Evolutionary conservation across 2,888 invertebrate genomes (phyloP).

Genomic region (Megastigmus dorsalis): DNA sequence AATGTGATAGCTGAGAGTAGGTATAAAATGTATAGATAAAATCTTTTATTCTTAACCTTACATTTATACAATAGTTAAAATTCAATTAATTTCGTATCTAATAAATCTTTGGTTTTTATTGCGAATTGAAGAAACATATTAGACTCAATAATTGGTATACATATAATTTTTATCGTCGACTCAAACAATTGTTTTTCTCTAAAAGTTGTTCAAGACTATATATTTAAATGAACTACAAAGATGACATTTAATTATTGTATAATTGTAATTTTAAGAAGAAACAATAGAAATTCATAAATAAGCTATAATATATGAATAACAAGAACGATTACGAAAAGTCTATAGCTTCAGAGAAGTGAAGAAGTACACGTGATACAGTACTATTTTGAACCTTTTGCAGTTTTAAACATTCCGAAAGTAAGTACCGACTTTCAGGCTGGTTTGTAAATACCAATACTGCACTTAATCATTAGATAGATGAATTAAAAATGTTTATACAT

Average conservation of each 20-base stretch:
- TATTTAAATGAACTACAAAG: not conserved
- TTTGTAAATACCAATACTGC: slow-evolving; percentile 30
- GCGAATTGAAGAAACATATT: slow-evolving; percentile 19
- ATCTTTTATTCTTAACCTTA: not conserved
- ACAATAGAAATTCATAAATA: not conserved
- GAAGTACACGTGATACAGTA: slow-evolving; percentile 4
- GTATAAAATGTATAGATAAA: not conserved
- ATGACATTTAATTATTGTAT: not conserved
- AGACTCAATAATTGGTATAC: not conserved
- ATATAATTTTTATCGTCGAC: not conserved
- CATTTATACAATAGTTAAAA: not conserved
- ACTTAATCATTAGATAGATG: slow-evolving; percentile 20
- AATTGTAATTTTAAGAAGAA: slow-evolving; percentile 10
- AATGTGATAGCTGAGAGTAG: not conserved
- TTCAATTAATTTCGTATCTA: not conserved
- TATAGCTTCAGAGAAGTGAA: not conserved
- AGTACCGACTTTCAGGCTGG: slow-evolving; percentile 2
- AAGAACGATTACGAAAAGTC: slow-evolving; percentile 5
- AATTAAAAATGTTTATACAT: slow-evolving; percentile 22
- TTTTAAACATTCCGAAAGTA: slow-evolving; percentile 6
- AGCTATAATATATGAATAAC: not conserved
- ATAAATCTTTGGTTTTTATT: not conserved
- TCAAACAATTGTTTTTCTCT: not conserved
- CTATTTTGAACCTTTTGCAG: slow-evolving; percentile 5
- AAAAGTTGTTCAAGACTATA: not conserved